Conservation (phyloP, 2,888 invertebrate species). For the Sesamia inferens region DNA sequence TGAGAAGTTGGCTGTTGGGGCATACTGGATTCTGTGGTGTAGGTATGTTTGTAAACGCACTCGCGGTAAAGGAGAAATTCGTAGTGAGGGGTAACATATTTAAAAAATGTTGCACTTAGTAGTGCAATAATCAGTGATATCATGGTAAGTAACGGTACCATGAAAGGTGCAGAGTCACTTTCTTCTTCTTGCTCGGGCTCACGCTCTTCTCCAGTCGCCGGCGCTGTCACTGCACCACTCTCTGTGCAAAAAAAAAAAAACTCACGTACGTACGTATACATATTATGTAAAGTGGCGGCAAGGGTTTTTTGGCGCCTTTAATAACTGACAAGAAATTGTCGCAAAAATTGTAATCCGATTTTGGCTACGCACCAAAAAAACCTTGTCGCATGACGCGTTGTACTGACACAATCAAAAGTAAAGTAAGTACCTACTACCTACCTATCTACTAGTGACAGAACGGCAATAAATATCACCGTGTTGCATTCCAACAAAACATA, state of each 20-base stretch:
- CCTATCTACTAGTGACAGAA: too few species aligned
- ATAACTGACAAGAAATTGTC: neutral
- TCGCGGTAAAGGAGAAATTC: too few species aligned
- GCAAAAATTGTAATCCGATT: neutral
- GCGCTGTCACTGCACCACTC: slow-evolving; percentile 17
- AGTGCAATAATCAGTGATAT: neutral
- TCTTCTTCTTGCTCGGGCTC: slow-evolving; percentile 66
- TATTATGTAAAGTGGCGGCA: neutral
- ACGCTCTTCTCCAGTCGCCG: slow-evolving; percentile 25
- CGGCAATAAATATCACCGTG: too few species aligned
- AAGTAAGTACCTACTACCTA: too few species aligned
- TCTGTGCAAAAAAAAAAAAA: slow-evolving; percentile 22
- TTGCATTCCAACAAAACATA: too few species aligned
- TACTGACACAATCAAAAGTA: neutral
- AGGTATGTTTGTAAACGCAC: too few species aligned
- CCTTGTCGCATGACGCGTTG: neutral
- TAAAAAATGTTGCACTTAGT: neutral
- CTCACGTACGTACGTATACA: neutral
- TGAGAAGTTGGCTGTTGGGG: neutral
- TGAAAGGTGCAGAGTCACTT: slow-evolving; percentile 75
- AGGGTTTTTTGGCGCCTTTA: neutral
- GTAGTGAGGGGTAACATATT: too few species aligned
- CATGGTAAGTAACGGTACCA: slow-evolving; percentile 63
- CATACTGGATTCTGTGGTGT: too few species aligned
- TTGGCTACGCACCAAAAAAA: too few species aligned